These are phyloP conservation scores for Rhynchomys soricoides DNA, from an alignment of 2,113 vertebrate genomes.

Conservation along the genomic window DNA sequence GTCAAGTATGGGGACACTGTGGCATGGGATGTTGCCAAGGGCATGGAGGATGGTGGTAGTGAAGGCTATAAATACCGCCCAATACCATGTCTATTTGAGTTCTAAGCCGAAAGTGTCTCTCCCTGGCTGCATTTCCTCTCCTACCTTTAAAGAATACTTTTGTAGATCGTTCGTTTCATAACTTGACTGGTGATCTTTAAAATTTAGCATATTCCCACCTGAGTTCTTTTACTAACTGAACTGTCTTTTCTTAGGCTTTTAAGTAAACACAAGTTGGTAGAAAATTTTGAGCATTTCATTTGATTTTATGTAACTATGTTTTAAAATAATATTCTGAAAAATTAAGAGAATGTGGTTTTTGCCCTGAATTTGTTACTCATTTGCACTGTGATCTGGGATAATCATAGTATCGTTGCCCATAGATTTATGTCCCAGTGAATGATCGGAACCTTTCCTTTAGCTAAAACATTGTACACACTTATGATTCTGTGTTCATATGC, in stretches of 20 bases:
- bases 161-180: conserved; percentile 1
- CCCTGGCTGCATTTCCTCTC: neutral
- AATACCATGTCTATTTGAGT: neutral
- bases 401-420: neutral
- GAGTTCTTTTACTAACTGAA: conserved; percentile 13
- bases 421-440: neutral
- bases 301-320: neutral
- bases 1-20: neutral
- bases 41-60: neutral
- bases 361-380: neutral
- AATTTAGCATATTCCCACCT: neutral
- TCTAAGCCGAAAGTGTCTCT: neutral
- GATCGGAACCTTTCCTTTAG: neutral
- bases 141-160: neutral
- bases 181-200: neutral
- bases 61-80: neutral
- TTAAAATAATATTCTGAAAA: neutral
- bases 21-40: neutral
- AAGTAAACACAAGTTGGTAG: neutral
- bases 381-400: neutral
- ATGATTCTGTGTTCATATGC: neutral
- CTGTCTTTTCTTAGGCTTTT: neutral
- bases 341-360: neutral
- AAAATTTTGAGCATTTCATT: conserved; percentile 49
- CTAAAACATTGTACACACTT: neutral